phyloP scores from a whole-genome alignment of 92 coral and sea anemone species.

The Zoanthus gigantus region DNA sequence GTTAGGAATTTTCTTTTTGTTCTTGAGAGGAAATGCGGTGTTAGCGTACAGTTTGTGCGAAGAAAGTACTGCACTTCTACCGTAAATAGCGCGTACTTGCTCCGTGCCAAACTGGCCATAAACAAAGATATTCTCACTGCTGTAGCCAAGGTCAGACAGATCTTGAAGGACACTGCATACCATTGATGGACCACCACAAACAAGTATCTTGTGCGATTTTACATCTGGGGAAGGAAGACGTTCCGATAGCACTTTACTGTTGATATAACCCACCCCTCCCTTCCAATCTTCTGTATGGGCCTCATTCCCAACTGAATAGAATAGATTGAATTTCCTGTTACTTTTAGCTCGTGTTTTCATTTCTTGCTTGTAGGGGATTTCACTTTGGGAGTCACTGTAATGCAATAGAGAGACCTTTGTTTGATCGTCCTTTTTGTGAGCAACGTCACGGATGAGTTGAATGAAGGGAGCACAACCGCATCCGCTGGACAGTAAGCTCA shows the following conservation, averaged over 20 bases:
- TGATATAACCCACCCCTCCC: conserved; percentile 74
- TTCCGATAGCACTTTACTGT: conserved; percentile 45
- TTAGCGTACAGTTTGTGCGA: conserved; percentile 41
- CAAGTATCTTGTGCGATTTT: conserved; percentile 61
- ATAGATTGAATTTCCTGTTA: conserved; percentile 34
- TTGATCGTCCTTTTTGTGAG: conserved; percentile 40
- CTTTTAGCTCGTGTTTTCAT: conserved; percentile 19
- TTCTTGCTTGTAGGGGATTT: conserved; percentile 64
- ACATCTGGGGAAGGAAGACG: conserved; percentile 56
- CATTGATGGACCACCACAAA: conserved; percentile 74
- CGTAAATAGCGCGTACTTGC: conserved; percentile 68
- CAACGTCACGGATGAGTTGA: conserved; percentile 66
- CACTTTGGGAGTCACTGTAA: conserved; percentile 52
- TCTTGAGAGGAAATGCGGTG: not conserved
- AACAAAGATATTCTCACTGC: conserved; percentile 67
- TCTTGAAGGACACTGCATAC: conserved; percentile 64
- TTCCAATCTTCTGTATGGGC: conserved; percentile 56
- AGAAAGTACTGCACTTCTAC: conserved; percentile 54
- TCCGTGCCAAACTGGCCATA: conserved; percentile 73
- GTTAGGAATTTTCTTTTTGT: not conserved
- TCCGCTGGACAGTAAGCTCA: conserved; percentile 65
- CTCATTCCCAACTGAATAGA: conserved; percentile 56
- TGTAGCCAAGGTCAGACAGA: conserved; percentile 59
- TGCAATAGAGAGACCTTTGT: conserved; percentile 51
- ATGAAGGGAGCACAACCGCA: conserved; percentile 63